Conservation (phyloP, 2,113 vertebrate genomes). For the Gavia stellata region DNA sequence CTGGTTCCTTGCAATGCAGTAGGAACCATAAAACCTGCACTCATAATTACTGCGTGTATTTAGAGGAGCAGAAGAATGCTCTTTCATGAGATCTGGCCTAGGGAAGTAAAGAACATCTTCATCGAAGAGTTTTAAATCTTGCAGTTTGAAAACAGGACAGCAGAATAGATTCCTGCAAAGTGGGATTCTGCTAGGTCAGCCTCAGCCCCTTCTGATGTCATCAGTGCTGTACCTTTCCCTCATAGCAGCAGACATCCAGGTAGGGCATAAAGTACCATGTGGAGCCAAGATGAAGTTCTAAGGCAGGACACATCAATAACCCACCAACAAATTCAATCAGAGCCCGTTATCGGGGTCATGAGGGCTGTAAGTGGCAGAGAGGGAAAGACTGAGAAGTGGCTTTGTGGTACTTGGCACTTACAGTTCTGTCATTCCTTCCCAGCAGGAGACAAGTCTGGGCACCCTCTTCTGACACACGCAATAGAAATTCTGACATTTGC, state of each 20-base stretch:
- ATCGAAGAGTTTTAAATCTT: neutral
- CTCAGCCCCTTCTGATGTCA: neutral
- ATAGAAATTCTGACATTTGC: neutral
- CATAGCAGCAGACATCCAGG: neutral
- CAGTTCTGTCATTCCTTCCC: neutral
- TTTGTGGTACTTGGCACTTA: neutral
- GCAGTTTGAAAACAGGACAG: neutral
- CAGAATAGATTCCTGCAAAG: neutral
- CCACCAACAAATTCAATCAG: neutral
- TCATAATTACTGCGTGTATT: neutral
- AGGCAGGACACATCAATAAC: neutral
- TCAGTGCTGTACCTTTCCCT: neutral
- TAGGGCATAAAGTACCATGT: neutral
- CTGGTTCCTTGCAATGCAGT: neutral
- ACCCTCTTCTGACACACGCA: neutral
- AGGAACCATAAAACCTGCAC: neutral
- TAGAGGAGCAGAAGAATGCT: neutral
- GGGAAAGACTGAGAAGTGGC: neutral
- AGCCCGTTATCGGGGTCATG: accelerated
- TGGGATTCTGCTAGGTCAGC: neutral
- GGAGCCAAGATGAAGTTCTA: neutral
- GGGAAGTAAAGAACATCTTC: neutral
- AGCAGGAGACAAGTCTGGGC: neutral
- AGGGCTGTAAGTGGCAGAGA: neutral
- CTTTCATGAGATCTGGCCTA: neutral